A percentile compares a stretch with the other conserved stretches of the same genome.
These are phyloP conservation scores for Baryphthengus martii DNA, from an alignment of 2,113 vertebrate species.

Conservation along the genomic window DNA sequence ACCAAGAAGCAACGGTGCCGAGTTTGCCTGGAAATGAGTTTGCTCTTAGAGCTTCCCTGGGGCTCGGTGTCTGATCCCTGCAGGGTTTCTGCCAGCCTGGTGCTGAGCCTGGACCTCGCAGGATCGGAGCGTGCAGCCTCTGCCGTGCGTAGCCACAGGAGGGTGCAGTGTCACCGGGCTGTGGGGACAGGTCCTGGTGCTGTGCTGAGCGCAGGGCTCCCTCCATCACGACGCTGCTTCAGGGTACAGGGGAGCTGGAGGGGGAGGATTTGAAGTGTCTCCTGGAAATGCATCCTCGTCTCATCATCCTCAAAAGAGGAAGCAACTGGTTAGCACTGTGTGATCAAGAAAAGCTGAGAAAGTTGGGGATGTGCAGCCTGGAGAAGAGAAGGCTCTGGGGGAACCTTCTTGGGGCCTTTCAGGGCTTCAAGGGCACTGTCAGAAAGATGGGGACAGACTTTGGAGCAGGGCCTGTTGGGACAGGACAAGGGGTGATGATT, in stretches of 20 bases:
- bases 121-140: fast-evolving
- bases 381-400: background rate
- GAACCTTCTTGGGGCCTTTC: background rate
- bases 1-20: fast-evolving
- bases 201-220: background rate
- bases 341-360: background rate
- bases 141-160: background rate
- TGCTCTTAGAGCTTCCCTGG: background rate
- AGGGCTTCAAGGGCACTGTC: background rate
- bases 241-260: background rate
- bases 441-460: background rate
- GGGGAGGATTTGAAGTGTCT: background rate
- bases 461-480: background rate
- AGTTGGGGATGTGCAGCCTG: background rate
- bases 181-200: background rate
- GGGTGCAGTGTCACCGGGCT: background rate
- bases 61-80: background rate
- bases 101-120: background rate
- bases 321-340: background rate
- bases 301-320: background rate
- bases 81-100: background rate
- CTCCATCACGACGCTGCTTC: background rate
- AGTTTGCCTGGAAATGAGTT: background rate
- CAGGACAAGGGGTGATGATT: background rate
- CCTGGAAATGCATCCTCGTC: background rate